Conservation (phyloP, 2,113 vertebrate species). For the Lepus timidus region DNA sequence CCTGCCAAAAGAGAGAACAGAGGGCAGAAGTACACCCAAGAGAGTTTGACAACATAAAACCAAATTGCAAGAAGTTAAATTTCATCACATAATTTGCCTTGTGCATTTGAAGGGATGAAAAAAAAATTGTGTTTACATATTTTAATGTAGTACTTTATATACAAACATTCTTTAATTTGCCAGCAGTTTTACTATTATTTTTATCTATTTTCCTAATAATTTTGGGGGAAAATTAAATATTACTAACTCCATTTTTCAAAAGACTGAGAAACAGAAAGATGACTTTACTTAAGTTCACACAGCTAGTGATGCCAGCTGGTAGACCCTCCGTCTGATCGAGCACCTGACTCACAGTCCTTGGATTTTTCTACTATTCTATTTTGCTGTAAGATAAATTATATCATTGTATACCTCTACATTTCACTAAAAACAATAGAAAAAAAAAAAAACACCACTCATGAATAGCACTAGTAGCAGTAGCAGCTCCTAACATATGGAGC, state of each 20-base stretch:
- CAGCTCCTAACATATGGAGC: neutral
- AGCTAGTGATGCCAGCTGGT: neutral
- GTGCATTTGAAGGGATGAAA: neutral
- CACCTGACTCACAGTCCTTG: neutral
- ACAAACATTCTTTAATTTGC: neutral
- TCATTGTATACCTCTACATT: neutral
- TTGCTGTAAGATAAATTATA: neutral
- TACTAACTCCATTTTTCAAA: conserved; percentile 2
- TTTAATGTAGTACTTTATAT: neutral
- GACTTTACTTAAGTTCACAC: neutral
- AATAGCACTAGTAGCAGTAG: neutral
- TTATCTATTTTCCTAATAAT: neutral
- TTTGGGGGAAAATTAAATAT: neutral
- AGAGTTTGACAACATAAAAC: neutral
- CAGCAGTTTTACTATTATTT: neutral
- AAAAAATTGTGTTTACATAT: neutral
- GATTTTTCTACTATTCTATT: conserved; percentile 35
- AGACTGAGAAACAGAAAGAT: neutral
- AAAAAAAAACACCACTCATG: neutral
- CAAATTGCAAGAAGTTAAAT: conserved; percentile 16
- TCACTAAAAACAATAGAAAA: neutral
- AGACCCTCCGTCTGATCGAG: neutral
- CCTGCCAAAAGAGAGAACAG: neutral
- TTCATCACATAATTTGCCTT: neutral
- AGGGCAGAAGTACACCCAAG: neutral